Conservation (phyloP, 2,797 vertebrate genomes). For the Falco peregrinus region DNA sequence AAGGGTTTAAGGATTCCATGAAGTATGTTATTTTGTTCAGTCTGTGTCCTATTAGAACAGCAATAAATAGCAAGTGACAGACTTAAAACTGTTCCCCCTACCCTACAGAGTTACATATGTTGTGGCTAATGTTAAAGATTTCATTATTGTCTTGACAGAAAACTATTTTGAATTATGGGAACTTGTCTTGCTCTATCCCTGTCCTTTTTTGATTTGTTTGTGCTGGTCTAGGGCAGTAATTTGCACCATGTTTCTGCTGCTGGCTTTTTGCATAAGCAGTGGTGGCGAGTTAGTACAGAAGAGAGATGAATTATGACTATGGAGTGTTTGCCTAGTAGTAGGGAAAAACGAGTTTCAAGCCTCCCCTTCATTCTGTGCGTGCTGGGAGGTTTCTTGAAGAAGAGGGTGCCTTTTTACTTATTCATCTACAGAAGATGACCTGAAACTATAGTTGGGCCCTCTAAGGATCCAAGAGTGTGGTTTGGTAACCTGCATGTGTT, state of each 20-base stretch:
- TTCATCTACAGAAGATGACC: background rate
- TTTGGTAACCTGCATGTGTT: background rate
- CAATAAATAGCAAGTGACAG: background rate
- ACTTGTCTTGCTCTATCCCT: background rate
- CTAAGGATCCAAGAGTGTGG: background rate
- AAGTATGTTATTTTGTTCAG: background rate
- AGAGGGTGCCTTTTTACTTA: background rate
- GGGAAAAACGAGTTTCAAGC: background rate
- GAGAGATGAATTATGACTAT: background rate
- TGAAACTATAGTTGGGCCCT: background rate
- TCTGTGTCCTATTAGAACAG: background rate
- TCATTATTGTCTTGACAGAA: background rate
- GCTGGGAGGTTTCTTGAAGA: background rate
- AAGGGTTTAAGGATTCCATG: background rate
- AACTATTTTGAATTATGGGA: background rate
- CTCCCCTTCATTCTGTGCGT: background rate
- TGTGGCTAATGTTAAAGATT: background rate
- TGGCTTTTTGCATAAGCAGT: background rate
- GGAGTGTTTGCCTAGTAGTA: background rate
- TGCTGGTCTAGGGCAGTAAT: background rate
- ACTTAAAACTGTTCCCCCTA: background rate
- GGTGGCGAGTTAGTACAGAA: background rate
- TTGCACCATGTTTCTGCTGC: background rate
- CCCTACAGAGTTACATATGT: background rate
- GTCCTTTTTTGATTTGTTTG: background rate